A percentile compares a stretch with the other conserved stretches of the same genome.
Evolutionary conservation across 2,888 invertebrate genomes (phyloP).

Genomic region (Himalopsyche anomala): DNA sequence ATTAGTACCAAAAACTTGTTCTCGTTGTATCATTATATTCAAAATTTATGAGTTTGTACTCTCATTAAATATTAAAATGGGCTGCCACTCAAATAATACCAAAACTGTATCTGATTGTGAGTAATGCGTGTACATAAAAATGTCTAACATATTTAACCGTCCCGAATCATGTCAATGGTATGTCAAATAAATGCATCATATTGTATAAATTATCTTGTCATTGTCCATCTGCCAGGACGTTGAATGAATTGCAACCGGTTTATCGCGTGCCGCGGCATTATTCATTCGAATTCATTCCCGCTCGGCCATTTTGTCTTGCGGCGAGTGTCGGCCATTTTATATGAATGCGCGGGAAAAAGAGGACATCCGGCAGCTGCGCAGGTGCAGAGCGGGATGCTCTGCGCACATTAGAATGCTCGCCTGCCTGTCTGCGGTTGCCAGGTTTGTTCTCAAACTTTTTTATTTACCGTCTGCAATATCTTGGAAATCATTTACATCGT

Average conservation of each 20-base stretch:
- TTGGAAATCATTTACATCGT: too few species aligned
- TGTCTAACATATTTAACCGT: neutral
- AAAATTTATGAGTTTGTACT: too few species aligned
- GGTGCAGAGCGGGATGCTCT: conserved; percentile 12
- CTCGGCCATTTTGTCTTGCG: neutral
- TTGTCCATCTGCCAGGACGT: conserved; percentile 14
- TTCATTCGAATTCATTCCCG: neutral
- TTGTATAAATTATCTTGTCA: conserved; percentile 11
- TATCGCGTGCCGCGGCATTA: conserved; percentile 21
- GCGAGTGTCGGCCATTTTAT: conserved; percentile 4
- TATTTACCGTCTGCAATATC: too few species aligned
- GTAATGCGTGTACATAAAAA: neutral
- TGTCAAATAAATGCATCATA: neutral
- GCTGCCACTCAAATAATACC: too few species aligned
- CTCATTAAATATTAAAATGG: too few species aligned
- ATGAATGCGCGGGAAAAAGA: conserved; percentile 3
- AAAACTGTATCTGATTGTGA: too few species aligned
- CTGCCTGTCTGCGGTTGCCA: neutral
- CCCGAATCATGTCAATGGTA: conserved; percentile 2
- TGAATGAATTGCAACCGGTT: conserved; percentile 31
- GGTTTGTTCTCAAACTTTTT: neutral
- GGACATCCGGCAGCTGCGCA: conserved; percentile 30
- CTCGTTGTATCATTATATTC: too few species aligned
- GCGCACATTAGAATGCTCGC: conserved; percentile 10
- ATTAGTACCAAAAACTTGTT: too few species aligned